Conservation (phyloP, 2,113 vertebrate genomes). For the Paracanthobrama guichenoti region DNA sequence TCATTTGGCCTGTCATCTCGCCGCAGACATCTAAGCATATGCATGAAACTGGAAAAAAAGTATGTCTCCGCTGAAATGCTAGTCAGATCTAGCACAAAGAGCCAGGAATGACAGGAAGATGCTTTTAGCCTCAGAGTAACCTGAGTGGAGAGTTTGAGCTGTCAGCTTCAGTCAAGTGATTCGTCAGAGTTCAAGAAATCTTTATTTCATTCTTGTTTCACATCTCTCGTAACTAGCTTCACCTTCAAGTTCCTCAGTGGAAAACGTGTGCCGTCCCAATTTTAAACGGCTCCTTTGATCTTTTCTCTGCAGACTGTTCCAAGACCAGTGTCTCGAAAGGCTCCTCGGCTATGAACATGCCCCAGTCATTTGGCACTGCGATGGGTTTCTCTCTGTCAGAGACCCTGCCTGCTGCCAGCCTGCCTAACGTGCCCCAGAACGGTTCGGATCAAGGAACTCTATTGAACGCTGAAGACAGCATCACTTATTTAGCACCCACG, state of each 20-base stretch:
- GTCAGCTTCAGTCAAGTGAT: conserved; percentile 45
- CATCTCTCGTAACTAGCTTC: neutral
- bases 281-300: conserved; percentile 38
- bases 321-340: conserved; percentile 80
- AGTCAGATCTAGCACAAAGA: conserved; percentile 30
- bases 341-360: conserved; percentile 91
- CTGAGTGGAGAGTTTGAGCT: conserved; percentile 52
- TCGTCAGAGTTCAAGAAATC: conserved; percentile 25
- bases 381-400: conserved; percentile 80
- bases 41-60: conserved; percentile 40
- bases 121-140: conserved; percentile 47
- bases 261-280: conserved; percentile 2
- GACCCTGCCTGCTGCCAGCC: conserved; percentile 67
- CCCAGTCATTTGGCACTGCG: conserved; percentile 88
- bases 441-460: conserved; percentile 57
- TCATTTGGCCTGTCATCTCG: conserved; percentile 42
- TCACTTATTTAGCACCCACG: conserved; percentile 66
- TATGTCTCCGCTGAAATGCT: conserved; percentile 39
- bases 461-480: conserved; percentile 65
- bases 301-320: conserved; percentile 83
- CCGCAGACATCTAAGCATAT: conserved; percentile 30
- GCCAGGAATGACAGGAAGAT: conserved; percentile 29
- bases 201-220: conserved; percentile 22
- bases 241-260: conserved; percentile 19
- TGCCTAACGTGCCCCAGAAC: conserved; percentile 69